Percentiles rank a stretch among this genome's conserved stretches.
Evolutionary conservation across 2,888 invertebrate species (phyloP).

Genomic region (Galerucella calmariensis): DNA sequence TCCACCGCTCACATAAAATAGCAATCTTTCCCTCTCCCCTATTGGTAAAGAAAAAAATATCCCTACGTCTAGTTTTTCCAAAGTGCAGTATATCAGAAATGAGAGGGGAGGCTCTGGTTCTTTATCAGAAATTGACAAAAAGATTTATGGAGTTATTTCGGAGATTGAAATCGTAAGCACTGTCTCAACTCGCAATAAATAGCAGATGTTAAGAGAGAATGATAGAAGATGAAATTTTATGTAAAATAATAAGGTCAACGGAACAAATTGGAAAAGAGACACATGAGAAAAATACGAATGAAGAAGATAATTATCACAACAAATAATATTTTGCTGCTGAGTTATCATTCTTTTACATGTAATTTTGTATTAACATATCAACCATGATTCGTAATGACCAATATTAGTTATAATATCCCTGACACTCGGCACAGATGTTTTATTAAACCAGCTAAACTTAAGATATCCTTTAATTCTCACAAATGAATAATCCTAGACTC

Average conservation of each 20-base stretch:
- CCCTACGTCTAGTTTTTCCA: not conserved
- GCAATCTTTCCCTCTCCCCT: not conserved
- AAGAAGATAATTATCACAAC: too few relatives aligned
- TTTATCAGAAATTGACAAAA: constrained; percentile 4
- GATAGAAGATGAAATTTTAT: too few relatives aligned
- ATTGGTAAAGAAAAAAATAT: not conserved
- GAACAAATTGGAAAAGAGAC: too few relatives aligned
- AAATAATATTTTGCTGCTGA: too few relatives aligned
- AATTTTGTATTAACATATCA: too few relatives aligned
- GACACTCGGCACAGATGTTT: not conserved
- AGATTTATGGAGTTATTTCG: not conserved
- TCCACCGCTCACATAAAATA: not conserved
- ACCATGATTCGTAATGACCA: too few relatives aligned
- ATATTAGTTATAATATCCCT: too few relatives aligned
- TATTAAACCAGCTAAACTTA: not conserved
- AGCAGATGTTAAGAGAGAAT: not conserved
- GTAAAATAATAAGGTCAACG: too few relatives aligned
- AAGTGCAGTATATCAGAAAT: not conserved
- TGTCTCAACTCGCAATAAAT: not conserved
- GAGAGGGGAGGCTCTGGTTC: not conserved
- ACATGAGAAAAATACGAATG: too few relatives aligned
- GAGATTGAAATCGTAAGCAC: not conserved
- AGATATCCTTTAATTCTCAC: not conserved
- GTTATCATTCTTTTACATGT: too few relatives aligned
- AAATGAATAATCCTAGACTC: not conserved